phyloP scores from a whole-genome alignment of 2,888 invertebrate species.

The Platycheirus rosarum region DNA sequence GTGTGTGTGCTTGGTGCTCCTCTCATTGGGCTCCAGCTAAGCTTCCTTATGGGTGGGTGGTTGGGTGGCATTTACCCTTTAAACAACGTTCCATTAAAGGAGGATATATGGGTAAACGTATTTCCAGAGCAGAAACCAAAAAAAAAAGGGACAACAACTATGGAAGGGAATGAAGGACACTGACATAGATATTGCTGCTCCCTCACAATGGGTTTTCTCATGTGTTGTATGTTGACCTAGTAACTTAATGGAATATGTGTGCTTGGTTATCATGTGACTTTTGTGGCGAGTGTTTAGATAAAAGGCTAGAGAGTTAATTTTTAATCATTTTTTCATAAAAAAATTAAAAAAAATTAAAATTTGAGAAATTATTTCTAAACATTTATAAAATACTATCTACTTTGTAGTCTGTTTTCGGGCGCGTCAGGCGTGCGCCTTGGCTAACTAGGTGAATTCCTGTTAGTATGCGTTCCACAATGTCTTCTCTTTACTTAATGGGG shows the following conservation, averaged over 20 bases:
- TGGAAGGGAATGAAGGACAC: conserved; percentile 69
- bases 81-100: conserved; percentile 45
- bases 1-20: neutral
- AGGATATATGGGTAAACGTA: conserved; percentile 46
- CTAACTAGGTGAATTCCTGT: conserved; percentile 50
- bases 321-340: neutral
- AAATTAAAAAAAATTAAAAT: neutral
- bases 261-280: conserved; percentile 26
- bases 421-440: conserved; percentile 69
- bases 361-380: neutral
- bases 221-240: conserved; percentile 70
- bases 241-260: conserved; percentile 42
- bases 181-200: conserved; percentile 67
- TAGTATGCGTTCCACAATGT: conserved; percentile 53
- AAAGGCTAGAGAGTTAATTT: too few relatives aligned
- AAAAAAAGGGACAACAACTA: conserved; percentile 58
- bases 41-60: conserved; percentile 60
- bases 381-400: neutral
- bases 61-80: conserved; percentile 41
- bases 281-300: too few relatives aligned
- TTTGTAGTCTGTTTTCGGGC: conserved; percentile 64
- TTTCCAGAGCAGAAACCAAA: conserved; percentile 22
- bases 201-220: conserved; percentile 53
- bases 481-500: conserved; percentile 13
- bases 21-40: conserved; percentile 33